Evolutionary conservation across 2,113 vertebrate genomes (phyloP).

Genomic region (Pelmatolapia mariae): DNA sequence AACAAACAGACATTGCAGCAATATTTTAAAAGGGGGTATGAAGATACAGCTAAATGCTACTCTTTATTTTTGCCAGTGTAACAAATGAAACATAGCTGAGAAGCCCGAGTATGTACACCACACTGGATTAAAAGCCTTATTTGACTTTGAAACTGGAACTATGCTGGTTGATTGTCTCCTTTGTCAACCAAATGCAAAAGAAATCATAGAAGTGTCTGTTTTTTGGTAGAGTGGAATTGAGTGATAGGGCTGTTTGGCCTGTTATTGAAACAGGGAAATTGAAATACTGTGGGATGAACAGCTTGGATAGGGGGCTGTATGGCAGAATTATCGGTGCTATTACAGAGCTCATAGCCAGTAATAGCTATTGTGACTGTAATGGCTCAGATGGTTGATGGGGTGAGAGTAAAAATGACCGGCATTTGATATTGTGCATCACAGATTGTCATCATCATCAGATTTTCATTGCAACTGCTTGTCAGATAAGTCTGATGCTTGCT

Average conservation of each 20-base stretch:
- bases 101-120: neutral
- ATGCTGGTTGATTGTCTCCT: neutral
- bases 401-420: neutral
- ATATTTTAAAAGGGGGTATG: neutral
- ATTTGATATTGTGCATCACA: slow-evolving; percentile 15
- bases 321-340: slow-evolving; percentile 35
- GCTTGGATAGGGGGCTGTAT: slow-evolving; percentile 13
- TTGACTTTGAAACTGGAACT: slow-evolving; percentile 26
- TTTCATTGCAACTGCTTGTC: neutral
- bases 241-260: slow-evolving; percentile 10
- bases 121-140: neutral
- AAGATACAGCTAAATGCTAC: neutral
- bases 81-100: neutral
- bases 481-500: neutral
- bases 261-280: slow-evolving; percentile 25
- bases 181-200: neutral
- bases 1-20: neutral
- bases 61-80: neutral
- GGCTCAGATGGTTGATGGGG: slow-evolving; percentile 38
- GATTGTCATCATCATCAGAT: neutral
- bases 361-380: slow-evolving; percentile 34
- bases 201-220: slow-evolving; percentile 19
- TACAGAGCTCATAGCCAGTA: slow-evolving; percentile 29
- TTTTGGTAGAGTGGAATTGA: slow-evolving; percentile 12
- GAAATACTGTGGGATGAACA: slow-evolving; percentile 26